A percentile compares a stretch with the other conserved stretches of the same genome.
Evolutionary conservation across 2,113 vertebrate species (phyloP).

Genomic region (Chaetodon trifascialis): DNA sequence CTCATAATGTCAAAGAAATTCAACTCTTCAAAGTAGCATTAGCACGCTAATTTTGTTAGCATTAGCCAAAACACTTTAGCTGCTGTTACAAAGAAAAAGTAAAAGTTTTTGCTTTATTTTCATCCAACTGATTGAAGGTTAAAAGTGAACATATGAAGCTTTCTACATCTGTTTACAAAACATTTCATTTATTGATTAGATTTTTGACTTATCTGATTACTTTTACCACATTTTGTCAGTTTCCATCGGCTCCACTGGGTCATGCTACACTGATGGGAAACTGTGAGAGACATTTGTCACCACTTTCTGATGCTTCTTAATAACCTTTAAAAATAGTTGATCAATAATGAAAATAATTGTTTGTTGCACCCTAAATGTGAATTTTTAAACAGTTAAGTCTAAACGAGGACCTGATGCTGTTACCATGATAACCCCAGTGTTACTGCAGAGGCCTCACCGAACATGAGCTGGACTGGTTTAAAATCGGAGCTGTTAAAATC

Average conservation of each 20-base stretch:
- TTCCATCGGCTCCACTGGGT: neutral
- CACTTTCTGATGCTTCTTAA: neutral
- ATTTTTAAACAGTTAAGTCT: neutral
- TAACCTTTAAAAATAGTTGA: no score
- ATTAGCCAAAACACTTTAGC: neutral
- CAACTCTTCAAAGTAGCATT: neutral
- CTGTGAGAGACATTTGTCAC: neutral
- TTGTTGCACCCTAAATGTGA: neutral
- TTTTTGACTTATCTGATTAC: neutral
- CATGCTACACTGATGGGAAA: neutral
- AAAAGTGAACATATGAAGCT: neutral
- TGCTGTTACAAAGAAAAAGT: neutral
- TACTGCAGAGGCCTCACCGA: neutral
- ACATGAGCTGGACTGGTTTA: neutral
- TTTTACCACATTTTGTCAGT: neutral
- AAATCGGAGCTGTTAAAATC: constrained; percentile 23
- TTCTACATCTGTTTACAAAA: neutral
- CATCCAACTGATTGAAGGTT: neutral
- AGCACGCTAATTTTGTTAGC: no score
- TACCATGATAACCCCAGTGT: constrained; percentile 44
- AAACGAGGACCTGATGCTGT: neutral
- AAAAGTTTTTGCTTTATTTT: neutral
- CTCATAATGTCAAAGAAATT: neutral
- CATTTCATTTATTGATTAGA: neutral
- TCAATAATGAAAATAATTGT: neutral